Evolutionary conservation across 30 jellyfish, hydroid and myxozoan genomes (phyloP).

Genomic region (Hydractinia symbiolongicarpus): DNA sequence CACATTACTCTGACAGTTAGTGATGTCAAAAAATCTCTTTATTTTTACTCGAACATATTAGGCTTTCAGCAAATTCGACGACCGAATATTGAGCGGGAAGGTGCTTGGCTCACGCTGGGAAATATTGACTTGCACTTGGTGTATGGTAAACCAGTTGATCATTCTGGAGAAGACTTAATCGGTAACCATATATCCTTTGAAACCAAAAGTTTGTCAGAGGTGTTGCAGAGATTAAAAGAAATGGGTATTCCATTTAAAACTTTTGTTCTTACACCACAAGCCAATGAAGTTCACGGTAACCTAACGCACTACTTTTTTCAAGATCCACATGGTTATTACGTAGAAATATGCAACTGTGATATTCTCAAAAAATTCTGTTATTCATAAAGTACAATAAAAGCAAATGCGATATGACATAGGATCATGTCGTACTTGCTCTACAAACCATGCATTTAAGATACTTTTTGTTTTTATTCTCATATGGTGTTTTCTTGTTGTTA

Average conservation of each 20-base stretch:
- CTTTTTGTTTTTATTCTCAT: too few species aligned
- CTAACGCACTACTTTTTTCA: slow-evolving; percentile 3
- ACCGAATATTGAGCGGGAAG: slow-evolving; percentile 14
- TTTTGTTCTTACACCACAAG: not conserved
- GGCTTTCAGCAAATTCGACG: not conserved
- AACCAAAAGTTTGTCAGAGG: not conserved
- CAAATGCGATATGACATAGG: too few species aligned
- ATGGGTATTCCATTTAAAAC: slow-evolving; percentile 22
- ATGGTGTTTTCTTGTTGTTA: too few species aligned
- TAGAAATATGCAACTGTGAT: slow-evolving; percentile 22
- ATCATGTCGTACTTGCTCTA: too few species aligned
- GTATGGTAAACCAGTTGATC: slow-evolving; percentile 7
- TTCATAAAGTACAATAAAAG: too few species aligned
- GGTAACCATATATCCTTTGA: slow-evolving; percentile 12
- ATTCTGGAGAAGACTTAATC: slow-evolving; percentile 12
- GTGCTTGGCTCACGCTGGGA: slow-evolving; percentile 17
- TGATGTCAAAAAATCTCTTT: not conserved
- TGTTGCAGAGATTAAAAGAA: slow-evolving; percentile 2
- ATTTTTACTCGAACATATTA: slow-evolving; percentile 4
- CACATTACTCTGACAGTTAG: slow-evolving; percentile 9
- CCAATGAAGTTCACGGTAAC: not conserved
- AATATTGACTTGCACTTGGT: slow-evolving; percentile 6
- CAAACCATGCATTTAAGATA: too few species aligned
- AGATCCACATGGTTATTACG: slow-evolving; percentile 23
- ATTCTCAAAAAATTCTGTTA: not conserved